Evolutionary conservation across 2,888 invertebrate species (phyloP).

Genomic region (Aleiodes leptofemur): DNA sequence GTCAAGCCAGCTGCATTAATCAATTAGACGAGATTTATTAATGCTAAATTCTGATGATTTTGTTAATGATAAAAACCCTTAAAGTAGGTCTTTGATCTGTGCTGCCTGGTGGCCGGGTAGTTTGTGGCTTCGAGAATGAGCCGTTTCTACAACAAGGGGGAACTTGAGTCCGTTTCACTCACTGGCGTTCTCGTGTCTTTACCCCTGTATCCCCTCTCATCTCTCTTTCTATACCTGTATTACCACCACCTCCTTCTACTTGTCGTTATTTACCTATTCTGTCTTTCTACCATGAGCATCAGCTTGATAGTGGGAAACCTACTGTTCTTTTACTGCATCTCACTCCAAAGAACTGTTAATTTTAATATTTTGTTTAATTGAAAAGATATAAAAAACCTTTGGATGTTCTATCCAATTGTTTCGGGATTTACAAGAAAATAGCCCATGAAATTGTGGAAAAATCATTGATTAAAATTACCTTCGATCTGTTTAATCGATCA

Average conservation of each 20-base stretch:
- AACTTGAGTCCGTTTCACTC: slow-evolving; percentile 33
- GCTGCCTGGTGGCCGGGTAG: slow-evolving; percentile 73
- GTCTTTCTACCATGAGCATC: slow-evolving; percentile 13
- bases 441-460: too few relatives aligned
- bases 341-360: neutral
- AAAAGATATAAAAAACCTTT: neutral
- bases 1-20: neutral
- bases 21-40: neutral
- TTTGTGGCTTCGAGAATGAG: slow-evolving; percentile 70
- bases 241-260: slow-evolving; percentile 21
- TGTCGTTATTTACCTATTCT: slow-evolving; percentile 31
- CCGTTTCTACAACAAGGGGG: slow-evolving; percentile 52
- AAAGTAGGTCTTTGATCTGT: slow-evolving; percentile 66
- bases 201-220: slow-evolving; percentile 4
- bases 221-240: slow-evolving; percentile 2
- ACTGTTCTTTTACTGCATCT: neutral
- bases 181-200: slow-evolving; percentile 19
- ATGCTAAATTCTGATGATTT: neutral
- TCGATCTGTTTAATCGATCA: neutral
- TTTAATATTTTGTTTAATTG: neutral
- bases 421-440: too few relatives aligned
- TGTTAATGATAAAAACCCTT: neutral
- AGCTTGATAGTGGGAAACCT: neutral
- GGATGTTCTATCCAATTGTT: neutral
- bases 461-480: neutral